Evolutionary conservation across 2,113 vertebrate genomes (phyloP).

Genomic region (Vulpes vulpes): DNA sequence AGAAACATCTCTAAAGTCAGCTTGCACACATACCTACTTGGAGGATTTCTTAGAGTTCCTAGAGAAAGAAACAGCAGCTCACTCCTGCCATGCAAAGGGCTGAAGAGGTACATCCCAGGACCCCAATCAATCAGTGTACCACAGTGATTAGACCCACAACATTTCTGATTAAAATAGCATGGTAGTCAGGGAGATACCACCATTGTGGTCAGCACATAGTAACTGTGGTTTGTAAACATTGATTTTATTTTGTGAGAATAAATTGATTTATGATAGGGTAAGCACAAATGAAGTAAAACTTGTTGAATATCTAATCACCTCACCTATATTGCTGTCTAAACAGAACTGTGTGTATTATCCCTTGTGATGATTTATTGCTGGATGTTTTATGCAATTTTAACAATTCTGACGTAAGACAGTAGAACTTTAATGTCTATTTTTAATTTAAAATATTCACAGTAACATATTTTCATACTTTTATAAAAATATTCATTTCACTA

Average conservation of each 20-base stretch:
- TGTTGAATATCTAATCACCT: neutral
- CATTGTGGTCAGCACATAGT: neutral
- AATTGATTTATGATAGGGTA: neutral
- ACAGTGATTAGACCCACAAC: neutral
- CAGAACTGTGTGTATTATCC: neutral
- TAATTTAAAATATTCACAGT: neutral
- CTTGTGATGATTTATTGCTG: neutral
- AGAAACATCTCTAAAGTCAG: neutral
- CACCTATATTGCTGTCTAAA: neutral
- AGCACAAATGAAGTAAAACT: neutral
- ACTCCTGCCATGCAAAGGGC: neutral
- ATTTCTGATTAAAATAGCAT: neutral
- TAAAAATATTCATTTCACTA: neutral
- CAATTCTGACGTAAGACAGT: neutral
- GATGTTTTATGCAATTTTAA: neutral
- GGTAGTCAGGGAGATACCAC: neutral
- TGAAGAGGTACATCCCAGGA: neutral
- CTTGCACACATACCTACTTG: neutral
- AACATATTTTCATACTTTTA: neutral
- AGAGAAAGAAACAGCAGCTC: neutral
- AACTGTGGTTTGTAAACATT: neutral
- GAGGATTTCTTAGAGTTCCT: neutral
- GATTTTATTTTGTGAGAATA: constrained; percentile 55
- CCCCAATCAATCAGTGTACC: neutral
- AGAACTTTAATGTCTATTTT: neutral